Base-by-base conservation (phyloP, 2,797 vertebrate genomes). In the Urophycis tenuis region DNA sequence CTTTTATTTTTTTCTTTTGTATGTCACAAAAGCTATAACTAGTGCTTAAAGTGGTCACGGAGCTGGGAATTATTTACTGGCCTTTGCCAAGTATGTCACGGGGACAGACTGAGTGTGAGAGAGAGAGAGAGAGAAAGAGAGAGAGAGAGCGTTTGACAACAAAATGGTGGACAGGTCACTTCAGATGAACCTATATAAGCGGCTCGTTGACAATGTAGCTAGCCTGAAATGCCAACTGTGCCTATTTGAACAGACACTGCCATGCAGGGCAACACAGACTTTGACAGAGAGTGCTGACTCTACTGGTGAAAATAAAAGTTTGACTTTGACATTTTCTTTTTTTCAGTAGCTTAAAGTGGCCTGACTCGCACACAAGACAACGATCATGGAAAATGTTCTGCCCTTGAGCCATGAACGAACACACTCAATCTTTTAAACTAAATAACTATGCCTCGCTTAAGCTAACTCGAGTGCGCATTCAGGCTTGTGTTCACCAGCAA, bases 141-240 rank as follows among this genome's bases (percentile, higher is more conserved):
- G 76, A 34, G 71, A 82, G 80, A 76, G 78, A 84, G 45, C 45
- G 76, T 29, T 29, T 69, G 31, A 70, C 29, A 30, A 73, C 72
- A 72, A 83, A 83, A 72, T 79, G 83, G 81, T 60, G 53, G 85
- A 79, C 79, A 82, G 80, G 86, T 74, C 53, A 71, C 86, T 85
- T 86, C 86, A 85, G 90, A 90, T 86, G 88, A 91, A 90, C 87
- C 81, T 87, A 82, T 85, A 81, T 85, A 87, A 87, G 90, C 85
- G 90, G 90, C 90, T 92, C 88, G 88, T 88, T 80, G 89, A 93
- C 87, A 84, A 85, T 87, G 89, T 93, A 93, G 92, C 90, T 92
- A 92, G 89, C 91, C 89, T 90, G 90, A 91, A 87, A 93, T 86
- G 92, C 93, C 94, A 92, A 92, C 90, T 91, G 93, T 94, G 93